phyloP scores from a whole-genome alignment of 2,888 invertebrate species.

The Spicauda simplicius region DNA sequence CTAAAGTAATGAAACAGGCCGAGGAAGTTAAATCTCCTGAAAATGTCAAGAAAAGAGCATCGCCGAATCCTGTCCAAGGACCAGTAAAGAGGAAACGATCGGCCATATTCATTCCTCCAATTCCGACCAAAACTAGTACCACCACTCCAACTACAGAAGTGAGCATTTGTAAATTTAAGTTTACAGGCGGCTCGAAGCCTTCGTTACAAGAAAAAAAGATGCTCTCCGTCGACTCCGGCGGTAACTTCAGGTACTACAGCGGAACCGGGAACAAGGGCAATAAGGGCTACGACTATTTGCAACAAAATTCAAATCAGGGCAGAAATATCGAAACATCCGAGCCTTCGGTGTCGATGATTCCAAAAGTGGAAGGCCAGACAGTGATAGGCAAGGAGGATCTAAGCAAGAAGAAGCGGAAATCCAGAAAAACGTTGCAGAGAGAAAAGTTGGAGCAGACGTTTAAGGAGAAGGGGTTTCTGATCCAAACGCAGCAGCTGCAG shows the following conservation, averaged over 20 bases:
- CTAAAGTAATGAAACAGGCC: constrained; percentile 70
- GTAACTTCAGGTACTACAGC: constrained; percentile 94
- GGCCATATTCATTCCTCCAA: constrained; percentile 93
- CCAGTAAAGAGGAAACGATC: constrained; percentile 90
- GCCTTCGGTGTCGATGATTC: constrained; percentile 48
- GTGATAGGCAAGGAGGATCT: constrained; percentile 66
- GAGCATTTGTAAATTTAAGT: constrained; percentile 96
- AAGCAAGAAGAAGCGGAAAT: constrained; percentile 88
- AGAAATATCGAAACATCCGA: constrained; percentile 48
- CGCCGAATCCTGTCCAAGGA: constrained; percentile 66
- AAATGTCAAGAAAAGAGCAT: constrained; percentile 72
- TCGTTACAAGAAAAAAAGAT: constrained; percentile 96
- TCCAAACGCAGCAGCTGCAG: constrained; percentile 96
- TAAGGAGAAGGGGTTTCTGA: constrained; percentile 96
- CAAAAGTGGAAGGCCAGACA: constrained; percentile 48
- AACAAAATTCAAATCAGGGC: constrained; percentile 87
- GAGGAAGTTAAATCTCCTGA: constrained; percentile 68
- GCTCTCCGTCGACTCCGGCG: constrained; percentile 95
- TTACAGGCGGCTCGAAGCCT: constrained; percentile 95
- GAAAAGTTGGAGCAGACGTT: constrained; percentile 96
- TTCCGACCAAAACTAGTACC: constrained; percentile 89
- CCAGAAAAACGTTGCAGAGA: constrained; percentile 92
- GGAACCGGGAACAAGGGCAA: constrained; percentile 93
- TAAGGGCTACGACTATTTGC: constrained; percentile 92
- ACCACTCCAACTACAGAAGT: constrained; percentile 93